phyloP scores from a whole-genome alignment of 2,113 vertebrate genomes.

The Labeo catla region DNA sequence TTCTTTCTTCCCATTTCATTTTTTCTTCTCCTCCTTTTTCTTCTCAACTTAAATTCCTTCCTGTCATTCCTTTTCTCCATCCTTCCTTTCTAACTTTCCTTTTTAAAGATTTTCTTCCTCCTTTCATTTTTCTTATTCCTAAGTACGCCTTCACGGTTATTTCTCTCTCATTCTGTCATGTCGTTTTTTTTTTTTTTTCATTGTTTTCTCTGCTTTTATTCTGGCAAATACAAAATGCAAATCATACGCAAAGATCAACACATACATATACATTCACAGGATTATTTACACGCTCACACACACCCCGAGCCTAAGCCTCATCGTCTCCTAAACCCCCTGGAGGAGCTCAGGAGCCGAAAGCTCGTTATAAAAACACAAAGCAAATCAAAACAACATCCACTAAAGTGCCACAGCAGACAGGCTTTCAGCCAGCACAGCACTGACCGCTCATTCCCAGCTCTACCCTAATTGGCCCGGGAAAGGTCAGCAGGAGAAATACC shows the following conservation, averaged over 20 bases:
- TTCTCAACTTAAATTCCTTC: background rate
- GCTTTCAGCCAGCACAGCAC: constrained; percentile 40
- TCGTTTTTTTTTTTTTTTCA: background rate
- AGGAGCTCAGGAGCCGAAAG: constrained; percentile 36
- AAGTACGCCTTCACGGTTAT: background rate
- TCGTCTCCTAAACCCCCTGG: constrained; percentile 6
- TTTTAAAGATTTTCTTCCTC: background rate
- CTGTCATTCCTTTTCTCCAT: background rate
- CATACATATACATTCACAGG: background rate
- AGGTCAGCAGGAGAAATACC: constrained; percentile 54
- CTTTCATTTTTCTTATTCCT: background rate
- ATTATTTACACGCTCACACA: background rate
- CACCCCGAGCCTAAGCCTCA: constrained; percentile 22
- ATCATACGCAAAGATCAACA: constrained; percentile 19
- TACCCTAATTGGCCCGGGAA: constrained; percentile 57
- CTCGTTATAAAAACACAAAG: constrained; percentile 54
- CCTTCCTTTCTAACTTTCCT: background rate
- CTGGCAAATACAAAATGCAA: constrained; percentile 9
- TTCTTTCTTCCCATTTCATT: background rate
- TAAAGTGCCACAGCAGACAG: constrained; percentile 50
- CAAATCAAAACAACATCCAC: constrained; percentile 49
- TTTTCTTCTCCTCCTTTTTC: background rate
- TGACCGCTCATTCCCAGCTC: constrained; percentile 33
- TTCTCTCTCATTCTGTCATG: background rate
- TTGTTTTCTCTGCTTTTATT: background rate